Conservation (phyloP, 2,113 vertebrate species). For the Vimba vimba region DNA sequence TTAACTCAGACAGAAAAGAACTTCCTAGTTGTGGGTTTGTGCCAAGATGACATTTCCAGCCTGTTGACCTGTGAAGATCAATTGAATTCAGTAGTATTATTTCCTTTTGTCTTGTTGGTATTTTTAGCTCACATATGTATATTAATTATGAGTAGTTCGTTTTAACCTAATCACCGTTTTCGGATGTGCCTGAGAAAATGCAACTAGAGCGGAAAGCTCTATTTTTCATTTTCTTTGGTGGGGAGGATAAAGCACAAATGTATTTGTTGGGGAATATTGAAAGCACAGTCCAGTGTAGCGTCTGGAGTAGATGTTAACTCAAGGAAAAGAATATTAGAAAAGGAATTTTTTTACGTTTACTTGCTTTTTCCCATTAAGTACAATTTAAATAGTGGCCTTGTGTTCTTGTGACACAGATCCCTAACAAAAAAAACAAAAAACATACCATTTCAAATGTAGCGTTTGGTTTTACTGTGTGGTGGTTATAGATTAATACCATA, state of each 20-base stretch:
- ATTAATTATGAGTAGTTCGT: constrained; percentile 14
- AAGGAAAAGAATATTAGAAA: background rate
- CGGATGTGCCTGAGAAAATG: background rate
- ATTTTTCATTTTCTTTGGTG: background rate
- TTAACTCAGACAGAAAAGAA: constrained; percentile 50
- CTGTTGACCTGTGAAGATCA: constrained; percentile 21
- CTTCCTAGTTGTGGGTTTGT: constrained; percentile 48
- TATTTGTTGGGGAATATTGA: constrained; percentile 34
- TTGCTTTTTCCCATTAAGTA: constrained; percentile 32
- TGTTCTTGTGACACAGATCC: constrained; percentile 45
- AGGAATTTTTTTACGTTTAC: constrained; percentile 9
- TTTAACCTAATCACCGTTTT: constrained; percentile 27
- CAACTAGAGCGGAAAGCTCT: constrained; percentile 4
- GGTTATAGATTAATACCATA: constrained; percentile 27
- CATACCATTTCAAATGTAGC: constrained; percentile 39
- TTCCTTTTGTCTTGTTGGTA: constrained; percentile 8
- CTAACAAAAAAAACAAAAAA: constrained; percentile 23
- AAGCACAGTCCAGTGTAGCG: constrained; percentile 43
- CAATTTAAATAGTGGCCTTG: constrained; percentile 45
- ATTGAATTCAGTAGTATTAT: constrained; percentile 1
- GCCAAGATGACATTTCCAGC: background rate
- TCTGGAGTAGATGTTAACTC: constrained; percentile 11
- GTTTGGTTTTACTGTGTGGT: constrained; percentile 3
- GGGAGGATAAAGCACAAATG: constrained; percentile 44
- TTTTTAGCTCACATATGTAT: background rate